Conservation (phyloP, 2,113 vertebrate species). For the Pluvianellus socialis region DNA sequence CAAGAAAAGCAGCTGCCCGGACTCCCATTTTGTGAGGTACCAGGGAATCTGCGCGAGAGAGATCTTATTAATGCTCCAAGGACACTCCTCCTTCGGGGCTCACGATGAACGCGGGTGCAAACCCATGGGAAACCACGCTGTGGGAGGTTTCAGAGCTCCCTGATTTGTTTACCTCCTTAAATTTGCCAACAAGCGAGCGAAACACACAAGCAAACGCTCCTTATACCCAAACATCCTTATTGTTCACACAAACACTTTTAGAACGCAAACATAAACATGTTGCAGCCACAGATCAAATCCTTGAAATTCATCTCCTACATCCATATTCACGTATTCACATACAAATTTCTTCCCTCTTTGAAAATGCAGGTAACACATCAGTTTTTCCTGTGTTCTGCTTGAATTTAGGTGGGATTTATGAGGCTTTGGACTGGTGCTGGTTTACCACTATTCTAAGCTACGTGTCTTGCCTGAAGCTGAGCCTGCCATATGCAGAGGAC, state of each 20-base stretch:
- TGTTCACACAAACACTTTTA: neutral
- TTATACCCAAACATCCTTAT: neutral
- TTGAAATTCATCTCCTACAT: neutral
- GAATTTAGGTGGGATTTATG: neutral
- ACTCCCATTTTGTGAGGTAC: neutral
- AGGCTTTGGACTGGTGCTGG: neutral
- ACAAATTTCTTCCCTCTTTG: neutral
- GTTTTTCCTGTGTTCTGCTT: neutral
- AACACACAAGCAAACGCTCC: neutral
- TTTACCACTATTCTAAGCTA: neutral
- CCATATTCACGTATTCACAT: neutral
- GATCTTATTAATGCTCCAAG: neutral
- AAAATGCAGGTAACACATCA: neutral
- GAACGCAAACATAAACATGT: neutral
- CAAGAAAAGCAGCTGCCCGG: neutral
- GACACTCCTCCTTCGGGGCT: neutral
- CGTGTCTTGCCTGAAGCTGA: neutral
- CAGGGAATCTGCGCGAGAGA: neutral
- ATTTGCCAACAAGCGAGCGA: neutral
- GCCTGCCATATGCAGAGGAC: rapidly evolving
- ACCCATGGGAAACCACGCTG: rapidly evolving
- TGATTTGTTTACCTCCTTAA: neutral
- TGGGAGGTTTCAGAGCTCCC: neutral
- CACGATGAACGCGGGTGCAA: neutral
- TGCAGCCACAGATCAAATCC: neutral